These are phyloP conservation scores for Leptoteleia sp. DNA, from an alignment of 1,140 invertebrate species.

Conservation along the genomic window DNA sequence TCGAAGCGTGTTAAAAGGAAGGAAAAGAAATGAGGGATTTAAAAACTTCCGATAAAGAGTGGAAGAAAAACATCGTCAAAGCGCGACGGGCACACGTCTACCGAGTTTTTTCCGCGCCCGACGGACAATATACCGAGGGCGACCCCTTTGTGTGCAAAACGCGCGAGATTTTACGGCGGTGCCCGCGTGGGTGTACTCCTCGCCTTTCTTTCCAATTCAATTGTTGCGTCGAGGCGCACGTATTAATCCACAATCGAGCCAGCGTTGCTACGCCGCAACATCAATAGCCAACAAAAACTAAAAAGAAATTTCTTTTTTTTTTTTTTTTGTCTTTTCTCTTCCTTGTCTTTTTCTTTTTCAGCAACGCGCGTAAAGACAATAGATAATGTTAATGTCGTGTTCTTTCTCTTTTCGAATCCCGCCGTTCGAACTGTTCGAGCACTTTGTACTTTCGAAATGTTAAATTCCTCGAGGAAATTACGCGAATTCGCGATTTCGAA, in stretches of 20 bases:
- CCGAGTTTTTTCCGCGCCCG: conserved; percentile 25
- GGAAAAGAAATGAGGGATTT: conserved; percentile 1
- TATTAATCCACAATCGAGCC: conserved; percentile 56
- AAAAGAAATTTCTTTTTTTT: no score
- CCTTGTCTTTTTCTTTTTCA: conserved; percentile 20
- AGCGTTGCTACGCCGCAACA: conserved; percentile 25
- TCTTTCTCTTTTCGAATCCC: conserved; percentile 29
- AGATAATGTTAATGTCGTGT: conserved; percentile 6
- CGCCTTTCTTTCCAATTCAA: conserved; percentile 50
- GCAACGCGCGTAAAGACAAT: conserved; percentile 14
- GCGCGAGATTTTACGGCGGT: conserved; percentile 55
- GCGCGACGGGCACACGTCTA: conserved; percentile 35
- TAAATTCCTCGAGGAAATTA: conserved; percentile 1
- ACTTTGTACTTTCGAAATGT: conserved; percentile 15
- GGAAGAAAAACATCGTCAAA: conserved; percentile 46
- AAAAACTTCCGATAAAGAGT: conserved; percentile 21
- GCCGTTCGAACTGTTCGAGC: conserved; percentile 11
- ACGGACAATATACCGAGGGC: conserved; percentile 54
- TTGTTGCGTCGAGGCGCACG: conserved; percentile 48
- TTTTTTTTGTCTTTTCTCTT: no score
- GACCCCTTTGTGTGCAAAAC: conserved; percentile 60
- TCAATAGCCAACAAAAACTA: conserved; percentile 23
- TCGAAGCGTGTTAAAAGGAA: no score
- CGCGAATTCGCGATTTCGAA: conserved; percentile 1
- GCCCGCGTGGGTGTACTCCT: conserved; percentile 48